Conservation (phyloP, 1,140 invertebrate species). For the Aleiodes sp. region DNA sequence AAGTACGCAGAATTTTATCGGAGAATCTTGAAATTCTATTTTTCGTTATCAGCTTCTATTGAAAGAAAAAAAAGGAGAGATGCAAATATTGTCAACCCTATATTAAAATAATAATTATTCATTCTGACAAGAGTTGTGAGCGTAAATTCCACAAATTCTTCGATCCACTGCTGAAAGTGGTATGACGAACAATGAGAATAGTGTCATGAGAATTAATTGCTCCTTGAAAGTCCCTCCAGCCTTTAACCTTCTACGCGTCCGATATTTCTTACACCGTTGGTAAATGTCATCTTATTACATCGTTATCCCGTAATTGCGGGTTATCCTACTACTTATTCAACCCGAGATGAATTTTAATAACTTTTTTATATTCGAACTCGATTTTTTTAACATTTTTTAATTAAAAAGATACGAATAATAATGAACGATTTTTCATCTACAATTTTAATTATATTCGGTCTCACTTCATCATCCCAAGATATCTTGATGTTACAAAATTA, state of each 20-base stretch:
- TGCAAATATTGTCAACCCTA: not conserved
- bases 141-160: constrained; percentile 40
- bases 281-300: constrained; percentile 21
- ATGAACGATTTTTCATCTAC: constrained; percentile 3
- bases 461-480: not conserved
- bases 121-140: constrained; percentile 36
- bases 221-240: constrained; percentile 18
- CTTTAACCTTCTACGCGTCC: constrained; percentile 8
- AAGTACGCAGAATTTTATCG: too few species aligned
- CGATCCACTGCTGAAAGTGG: constrained; percentile 23
- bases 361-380: constrained; percentile 6
- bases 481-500: too few species aligned
- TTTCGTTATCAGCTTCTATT: too few species aligned
- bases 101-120: constrained; percentile 33
- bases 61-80: not conserved
- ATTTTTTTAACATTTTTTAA: not conserved
- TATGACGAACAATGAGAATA: constrained; percentile 35
- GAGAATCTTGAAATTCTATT: too few species aligned
- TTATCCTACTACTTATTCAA: constrained; percentile 16
- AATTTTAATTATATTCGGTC: constrained; percentile 1
- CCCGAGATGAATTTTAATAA: not conserved
- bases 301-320: not conserved
- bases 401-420: constrained; percentile 7
- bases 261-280: constrained; percentile 17
- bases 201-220: constrained; percentile 34